These are phyloP conservation scores for Plecotus auritus DNA, from an alignment of 2,113 vertebrate genomes.

Conservation along the genomic window DNA sequence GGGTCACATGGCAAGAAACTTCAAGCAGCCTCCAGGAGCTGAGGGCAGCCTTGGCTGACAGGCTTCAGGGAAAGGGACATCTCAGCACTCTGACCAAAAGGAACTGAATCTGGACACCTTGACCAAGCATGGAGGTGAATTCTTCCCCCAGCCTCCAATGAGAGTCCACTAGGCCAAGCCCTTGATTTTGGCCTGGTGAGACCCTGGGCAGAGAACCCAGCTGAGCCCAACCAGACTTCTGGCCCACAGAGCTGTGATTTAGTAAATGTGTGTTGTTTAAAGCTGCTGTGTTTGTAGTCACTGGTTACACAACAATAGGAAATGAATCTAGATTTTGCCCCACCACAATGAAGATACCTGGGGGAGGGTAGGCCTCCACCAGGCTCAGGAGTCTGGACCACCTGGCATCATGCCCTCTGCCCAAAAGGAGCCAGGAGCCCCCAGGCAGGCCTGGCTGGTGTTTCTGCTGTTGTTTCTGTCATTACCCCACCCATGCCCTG, in stretches of 20 bases:
- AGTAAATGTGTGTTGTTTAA: conserved; percentile 29
- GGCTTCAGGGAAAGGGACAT: not conserved
- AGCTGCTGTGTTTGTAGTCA: not conserved
- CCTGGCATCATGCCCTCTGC: not conserved
- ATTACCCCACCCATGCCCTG: fast-evolving
- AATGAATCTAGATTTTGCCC: not conserved
- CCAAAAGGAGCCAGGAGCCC: not conserved
- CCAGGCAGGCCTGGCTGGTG: not conserved
- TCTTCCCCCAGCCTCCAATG: not conserved
- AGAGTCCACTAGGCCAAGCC: not conserved
- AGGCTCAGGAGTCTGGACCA: not conserved
- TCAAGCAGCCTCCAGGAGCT: not conserved
- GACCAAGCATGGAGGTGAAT: not conserved
- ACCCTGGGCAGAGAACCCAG: not conserved
- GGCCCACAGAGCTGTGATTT: not conserved
- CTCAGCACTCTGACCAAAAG: fast-evolving
- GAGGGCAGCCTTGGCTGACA: not conserved
- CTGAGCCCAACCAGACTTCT: not conserved
- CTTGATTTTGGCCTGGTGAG: not conserved
- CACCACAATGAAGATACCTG: not conserved
- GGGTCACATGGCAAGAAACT: not conserved
- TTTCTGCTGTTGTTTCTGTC: not conserved
- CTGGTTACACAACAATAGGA: not conserved
- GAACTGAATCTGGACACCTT: not conserved
- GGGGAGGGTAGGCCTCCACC: not conserved